Percentiles rank a stretch among this genome's conserved stretches.
These are phyloP conservation scores for Cyclina sinensis DNA, from an alignment of 1,140 invertebrate genomes.

Conservation along the genomic window DNA sequence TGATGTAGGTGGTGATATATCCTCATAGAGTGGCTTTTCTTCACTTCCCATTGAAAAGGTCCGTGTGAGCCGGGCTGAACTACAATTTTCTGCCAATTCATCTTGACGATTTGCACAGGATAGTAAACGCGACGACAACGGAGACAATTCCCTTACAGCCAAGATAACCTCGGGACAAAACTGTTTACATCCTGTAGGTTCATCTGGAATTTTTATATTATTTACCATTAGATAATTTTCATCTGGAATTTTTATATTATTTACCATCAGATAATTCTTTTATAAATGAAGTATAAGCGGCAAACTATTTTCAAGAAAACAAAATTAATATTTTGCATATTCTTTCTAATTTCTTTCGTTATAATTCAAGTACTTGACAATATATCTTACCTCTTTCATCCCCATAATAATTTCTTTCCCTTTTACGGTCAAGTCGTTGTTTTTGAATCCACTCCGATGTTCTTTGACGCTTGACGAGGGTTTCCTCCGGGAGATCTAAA, in stretches of 20 bases:
- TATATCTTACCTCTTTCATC: neutral
- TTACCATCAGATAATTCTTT: no score
- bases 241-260: no score
- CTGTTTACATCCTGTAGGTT: neutral
- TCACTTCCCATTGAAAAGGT: neutral
- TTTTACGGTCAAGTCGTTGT: neutral
- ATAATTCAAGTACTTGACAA: no score
- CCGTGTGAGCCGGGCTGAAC: neutral
- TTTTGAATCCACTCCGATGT: neutral
- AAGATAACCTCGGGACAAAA: neutral
- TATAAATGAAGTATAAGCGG: no score
- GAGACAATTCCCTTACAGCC: neutral
- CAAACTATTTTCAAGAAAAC: no score
- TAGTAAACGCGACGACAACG: neutral
- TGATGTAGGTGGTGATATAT: neutral
- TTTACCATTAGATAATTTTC: no score
- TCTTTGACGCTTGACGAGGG: neutral
- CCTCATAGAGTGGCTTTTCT: neutral
- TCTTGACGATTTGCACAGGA: neutral
- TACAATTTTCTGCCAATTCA: neutral
- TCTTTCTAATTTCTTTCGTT: no score
- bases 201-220: no score
- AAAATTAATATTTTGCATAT: no score
- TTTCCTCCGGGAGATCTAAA: neutral
- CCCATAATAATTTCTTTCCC: neutral